phyloP scores from a whole-genome alignment of 2,113 vertebrate genomes.

The Leucosticte australis region DNA sequence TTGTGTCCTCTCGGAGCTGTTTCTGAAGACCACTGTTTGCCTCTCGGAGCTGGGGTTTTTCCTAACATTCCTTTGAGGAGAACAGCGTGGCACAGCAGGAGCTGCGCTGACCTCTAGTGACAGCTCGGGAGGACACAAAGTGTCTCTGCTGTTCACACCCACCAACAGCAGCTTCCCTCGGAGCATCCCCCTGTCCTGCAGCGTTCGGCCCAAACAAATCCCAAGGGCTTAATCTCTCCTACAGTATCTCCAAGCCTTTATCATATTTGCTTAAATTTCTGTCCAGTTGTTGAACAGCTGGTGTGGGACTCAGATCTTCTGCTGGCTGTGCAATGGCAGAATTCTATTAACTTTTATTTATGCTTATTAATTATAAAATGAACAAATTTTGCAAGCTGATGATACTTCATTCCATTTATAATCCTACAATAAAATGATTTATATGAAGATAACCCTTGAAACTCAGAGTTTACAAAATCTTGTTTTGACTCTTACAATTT shows the following conservation, averaged over 20 bases:
- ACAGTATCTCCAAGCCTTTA: neutral
- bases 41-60: neutral
- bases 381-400: neutral
- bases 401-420: neutral
- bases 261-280: neutral
- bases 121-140: neutral
- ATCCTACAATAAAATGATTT: neutral
- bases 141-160: neutral
- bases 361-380: neutral
- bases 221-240: neutral
- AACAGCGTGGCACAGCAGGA: neutral
- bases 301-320: neutral
- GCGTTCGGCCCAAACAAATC: neutral
- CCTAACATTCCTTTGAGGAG: neutral
- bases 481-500: neutral
- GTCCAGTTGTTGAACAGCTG: neutral
- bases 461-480: neutral
- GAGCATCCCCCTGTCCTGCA: neutral
- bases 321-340: neutral
- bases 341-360: neutral
- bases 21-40: neutral
- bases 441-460: neutral
- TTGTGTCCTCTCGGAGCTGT: neutral
- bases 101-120: constrained; percentile 60
- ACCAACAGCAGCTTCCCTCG: rapidly evolving